Evolutionary conservation across 2,888 invertebrate genomes (phyloP), one percentile per base, ranked within the genome.

Genomic region (Zeuzera pyrina): DNA sequence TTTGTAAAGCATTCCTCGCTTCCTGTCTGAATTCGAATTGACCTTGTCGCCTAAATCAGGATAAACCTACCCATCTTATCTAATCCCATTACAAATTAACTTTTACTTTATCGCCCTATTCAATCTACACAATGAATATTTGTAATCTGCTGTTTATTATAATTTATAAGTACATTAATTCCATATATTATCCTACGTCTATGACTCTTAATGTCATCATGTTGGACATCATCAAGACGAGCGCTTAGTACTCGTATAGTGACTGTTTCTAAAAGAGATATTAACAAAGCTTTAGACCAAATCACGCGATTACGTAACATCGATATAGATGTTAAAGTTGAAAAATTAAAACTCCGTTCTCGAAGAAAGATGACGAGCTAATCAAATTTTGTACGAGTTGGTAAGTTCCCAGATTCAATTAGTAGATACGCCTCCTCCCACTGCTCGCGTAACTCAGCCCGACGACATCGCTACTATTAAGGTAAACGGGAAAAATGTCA

Each of bases 321-420:
- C 23, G 33, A 40, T 42, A 39, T 50, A 52, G 43, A 49, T 61
- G 59, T 53, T 52, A 31, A 40, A 58, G 52, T 58, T 53, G 44
- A 65, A 68, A 69, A 63, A 55, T 51, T 57, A 57, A 56, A 62
- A 62, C 56, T 62, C 56, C 43, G 51, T 48, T 49, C 59, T 61
- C 55, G 56, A 60, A 61, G 64, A 65, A 63, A 65, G 68, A 74
- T 72, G 72, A 69, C 58, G 56, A 67, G 62, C 62, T 74, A 74
- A 78, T 78, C 71, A 71, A 72, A 72, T 74, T 74, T 69, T 55
- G 53, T 59, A 47, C 54, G 61, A 72, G 65, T 72, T 71, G 52
- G 52, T 60, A 70, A 76, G 65, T 69, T 74, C 54, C 52, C 55
- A 56, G 77, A 78, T 78, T 78, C 71, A 79, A 78, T 79, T 78